A percentile compares a stretch with the other conserved stretches of the same genome.
phyloP scores from a whole-genome alignment of 2,797 vertebrate genomes.

The Pyrocephalus nanus region DNA sequence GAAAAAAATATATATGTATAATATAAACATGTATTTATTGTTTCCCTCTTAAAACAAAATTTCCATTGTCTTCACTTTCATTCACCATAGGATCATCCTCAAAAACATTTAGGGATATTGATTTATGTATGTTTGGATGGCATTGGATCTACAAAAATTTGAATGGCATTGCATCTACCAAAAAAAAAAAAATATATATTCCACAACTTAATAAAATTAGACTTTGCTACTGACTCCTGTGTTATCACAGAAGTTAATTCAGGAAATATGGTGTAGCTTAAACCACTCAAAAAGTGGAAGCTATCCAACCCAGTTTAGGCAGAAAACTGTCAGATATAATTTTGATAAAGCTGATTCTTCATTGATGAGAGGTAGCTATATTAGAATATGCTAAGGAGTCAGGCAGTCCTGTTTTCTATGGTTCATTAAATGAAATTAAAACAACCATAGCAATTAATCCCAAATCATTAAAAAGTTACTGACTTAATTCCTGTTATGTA shows the following conservation, averaged over 20 bases:
- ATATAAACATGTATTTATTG: neutral
- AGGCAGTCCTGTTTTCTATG: neutral
- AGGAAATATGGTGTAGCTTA: neutral
- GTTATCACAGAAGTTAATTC: neutral
- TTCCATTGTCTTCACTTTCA: neutral
- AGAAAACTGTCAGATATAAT: conserved; percentile 11
- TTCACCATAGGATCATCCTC: neutral
- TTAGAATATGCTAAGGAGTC: neutral
- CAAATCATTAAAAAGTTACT: conserved; percentile 6
- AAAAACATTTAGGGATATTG: neutral
- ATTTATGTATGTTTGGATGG: neutral
- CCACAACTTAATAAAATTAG: neutral
- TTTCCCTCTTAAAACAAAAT: neutral
- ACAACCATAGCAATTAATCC: neutral
- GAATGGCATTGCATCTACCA: neutral
- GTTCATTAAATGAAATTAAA: conserved; percentile 1
- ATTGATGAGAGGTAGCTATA: neutral
- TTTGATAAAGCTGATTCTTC: conserved; percentile 8
- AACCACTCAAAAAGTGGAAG: neutral
- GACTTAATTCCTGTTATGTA: neutral
- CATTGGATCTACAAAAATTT: neutral
- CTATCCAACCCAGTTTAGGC: neutral
- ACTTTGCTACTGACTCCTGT: neutral
- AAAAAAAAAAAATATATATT: neutral
- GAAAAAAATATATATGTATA: neutral